phyloP scores from a whole-genome alignment of 2,113 vertebrate genomes.

The Astatoreochromis straeleni region DNA sequence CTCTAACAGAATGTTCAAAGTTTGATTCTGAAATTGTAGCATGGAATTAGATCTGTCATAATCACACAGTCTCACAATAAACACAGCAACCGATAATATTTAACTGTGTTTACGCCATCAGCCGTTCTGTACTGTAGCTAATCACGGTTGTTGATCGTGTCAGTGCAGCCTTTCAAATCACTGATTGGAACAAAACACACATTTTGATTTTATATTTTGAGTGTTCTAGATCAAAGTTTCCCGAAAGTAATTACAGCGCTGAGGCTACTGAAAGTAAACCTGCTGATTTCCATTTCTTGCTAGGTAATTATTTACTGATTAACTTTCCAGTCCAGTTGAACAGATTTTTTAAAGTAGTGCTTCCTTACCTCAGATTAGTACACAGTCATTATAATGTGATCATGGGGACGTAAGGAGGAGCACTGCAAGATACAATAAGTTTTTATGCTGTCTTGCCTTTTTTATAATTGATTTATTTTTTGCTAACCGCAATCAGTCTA shows the following conservation, averaged over 20 bases:
- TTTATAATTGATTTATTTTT: not conserved
- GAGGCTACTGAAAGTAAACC: not conserved
- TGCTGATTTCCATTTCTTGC: slow-evolving; percentile 12
- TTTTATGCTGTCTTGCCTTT: not conserved
- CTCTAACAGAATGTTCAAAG: not conserved
- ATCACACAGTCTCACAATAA: not conserved
- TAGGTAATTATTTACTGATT: slow-evolving; percentile 20
- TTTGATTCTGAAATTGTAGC: not conserved
- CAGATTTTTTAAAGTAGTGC: not conserved
- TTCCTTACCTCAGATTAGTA: not conserved
- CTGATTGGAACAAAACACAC: not conserved
- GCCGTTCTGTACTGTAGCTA: not conserved
- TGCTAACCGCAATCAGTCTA: rapidly evolving
- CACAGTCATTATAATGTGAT: not conserved
- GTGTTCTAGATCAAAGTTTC: not conserved
- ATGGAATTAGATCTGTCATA: not conserved
- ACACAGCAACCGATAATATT: not conserved
- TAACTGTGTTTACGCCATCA: not conserved
- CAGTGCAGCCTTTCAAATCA: not conserved
- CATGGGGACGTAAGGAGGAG: not conserved
- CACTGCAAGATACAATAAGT: not conserved
- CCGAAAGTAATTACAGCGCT: slow-evolving; percentile 16
- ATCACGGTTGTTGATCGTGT: not conserved
- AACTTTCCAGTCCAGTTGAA: not conserved
- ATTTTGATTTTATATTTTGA: not conserved